Conservation (phyloP, 2,888 invertebrate genomes). For the Carterocephalus palaemon region DNA sequence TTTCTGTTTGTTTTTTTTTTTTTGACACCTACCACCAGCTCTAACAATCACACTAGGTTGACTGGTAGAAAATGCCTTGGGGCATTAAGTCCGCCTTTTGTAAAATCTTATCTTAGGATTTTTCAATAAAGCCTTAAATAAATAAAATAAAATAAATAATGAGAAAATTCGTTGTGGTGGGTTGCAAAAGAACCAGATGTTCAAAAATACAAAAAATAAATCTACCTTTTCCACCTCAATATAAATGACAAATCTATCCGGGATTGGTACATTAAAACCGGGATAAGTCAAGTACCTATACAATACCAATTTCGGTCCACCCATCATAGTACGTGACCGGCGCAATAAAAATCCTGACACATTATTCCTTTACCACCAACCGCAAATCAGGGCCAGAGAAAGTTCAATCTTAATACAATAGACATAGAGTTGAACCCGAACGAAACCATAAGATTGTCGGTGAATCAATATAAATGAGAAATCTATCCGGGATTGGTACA, state of each 20-base stretch:
- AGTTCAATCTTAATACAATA: slow-evolving; percentile 18
- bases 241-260: slow-evolving; percentile 13
- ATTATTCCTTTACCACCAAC: slow-evolving; percentile 3
- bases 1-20: too few species aligned
- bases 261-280: slow-evolving; percentile 17
- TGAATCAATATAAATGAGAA: slow-evolving; percentile 14
- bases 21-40: too few species aligned
- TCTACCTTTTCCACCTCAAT: too few species aligned
- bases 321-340: slow-evolving; percentile 34
- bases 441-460: slow-evolving; percentile 4
- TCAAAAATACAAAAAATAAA: too few species aligned
- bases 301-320: slow-evolving; percentile 30
- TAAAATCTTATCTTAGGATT: too few species aligned
- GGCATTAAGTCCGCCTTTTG: too few species aligned
- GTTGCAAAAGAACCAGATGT: too few species aligned
- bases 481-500: slow-evolving; percentile 11
- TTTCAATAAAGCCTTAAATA: too few species aligned
- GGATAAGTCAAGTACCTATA: slow-evolving; percentile 23
- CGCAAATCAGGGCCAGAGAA: slow-evolving; percentile 1
- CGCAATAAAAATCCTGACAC: slow-evolving; percentile 33
- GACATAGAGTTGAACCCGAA: slow-evolving; percentile 1
- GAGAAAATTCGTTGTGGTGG: too few species aligned
- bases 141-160: too few species aligned
- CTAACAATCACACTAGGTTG: too few species aligned
- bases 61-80: too few species aligned